Base-by-base conservation (phyloP, 1,140 invertebrate genomes). In the Dendroctonus ponderosae region DNA sequence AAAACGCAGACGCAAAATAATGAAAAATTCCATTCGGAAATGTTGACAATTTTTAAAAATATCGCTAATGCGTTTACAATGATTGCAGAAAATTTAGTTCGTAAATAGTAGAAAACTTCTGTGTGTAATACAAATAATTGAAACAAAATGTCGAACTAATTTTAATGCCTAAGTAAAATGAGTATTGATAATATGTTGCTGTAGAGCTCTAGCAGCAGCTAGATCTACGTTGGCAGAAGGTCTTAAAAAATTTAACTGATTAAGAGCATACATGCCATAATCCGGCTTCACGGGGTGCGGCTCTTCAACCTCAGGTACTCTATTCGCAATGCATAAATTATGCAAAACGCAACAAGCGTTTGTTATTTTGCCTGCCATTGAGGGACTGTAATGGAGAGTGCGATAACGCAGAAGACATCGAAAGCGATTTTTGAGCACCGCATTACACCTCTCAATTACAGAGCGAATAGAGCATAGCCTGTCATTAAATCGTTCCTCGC, bases 271-370 rank as follows among this genome's bases (percentile, higher is more conserved):
- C n/a, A 65, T 57, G 14, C 37, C 52, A 58, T 65, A 65, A 65
- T 57, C 62, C 38, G 43, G 42, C 14, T 65, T 46, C 39, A 38
- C 42, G 44, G 14, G 5, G n/a, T 63, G 62, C 5, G 40, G 50
- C 41, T 65, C 62, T 2, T 65, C 43, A 39, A 41, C n/a, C 11
- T 67, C 57, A 15, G 65, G 38, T 26, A 53, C 53, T 42, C 53
- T 42, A 7, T 46, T 67, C 9, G 26, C 65, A 12, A 61, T 46
- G 38, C 65, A 51, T 43, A 67, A 53, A 57, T 72, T 72, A 41
- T 70, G 64, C 9, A 72, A 51, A 9, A 72, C 58, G 62, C 39
- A 54, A 62, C 64, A 69, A 5, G 69, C 53, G 43, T 73, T 72
- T 46, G 71, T 60, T 41, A 74, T 74, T 67, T 68, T 70, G 11